A percentile compares a stretch with the other conserved stretches of the same genome.
Evolutionary conservation across 1,140 invertebrate genomes (phyloP).

Genomic region (Pomacea maculata): DNA sequence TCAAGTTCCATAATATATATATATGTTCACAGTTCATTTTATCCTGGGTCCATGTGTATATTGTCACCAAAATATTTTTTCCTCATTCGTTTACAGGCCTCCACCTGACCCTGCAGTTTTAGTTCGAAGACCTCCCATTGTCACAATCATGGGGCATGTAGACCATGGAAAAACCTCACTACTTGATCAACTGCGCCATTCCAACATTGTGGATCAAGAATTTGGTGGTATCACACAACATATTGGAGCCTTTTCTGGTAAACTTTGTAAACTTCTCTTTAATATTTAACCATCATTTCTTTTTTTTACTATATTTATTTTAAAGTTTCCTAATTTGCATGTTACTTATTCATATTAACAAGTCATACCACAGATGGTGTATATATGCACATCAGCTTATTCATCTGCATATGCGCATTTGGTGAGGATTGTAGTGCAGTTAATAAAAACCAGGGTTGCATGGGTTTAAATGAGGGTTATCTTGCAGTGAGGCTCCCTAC

Average conservation of each 20-base stretch:
- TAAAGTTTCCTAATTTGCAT: background rate
- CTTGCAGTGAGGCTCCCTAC: conserved; percentile 44
- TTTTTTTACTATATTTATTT: background rate
- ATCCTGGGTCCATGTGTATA: background rate
- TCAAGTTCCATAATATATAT: no score
- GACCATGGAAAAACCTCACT: conserved; percentile 99
- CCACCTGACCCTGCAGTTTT: conserved; percentile 73
- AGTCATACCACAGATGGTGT: no score
- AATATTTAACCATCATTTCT: background rate
- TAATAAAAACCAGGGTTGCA: no score
- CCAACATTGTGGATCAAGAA: conserved; percentile 87
- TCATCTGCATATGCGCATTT: no score
- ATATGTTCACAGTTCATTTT: background rate
- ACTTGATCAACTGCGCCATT: conserved; percentile 87
- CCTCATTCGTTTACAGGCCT: conserved; percentile 62
- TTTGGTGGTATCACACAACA: conserved; percentile 99
- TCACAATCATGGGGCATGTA: conserved; percentile 99
- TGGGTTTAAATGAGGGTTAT: background rate
- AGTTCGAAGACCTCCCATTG: conserved; percentile 82
- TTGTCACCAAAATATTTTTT: background rate
- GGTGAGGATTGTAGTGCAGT: no score
- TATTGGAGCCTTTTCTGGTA: conserved; percentile 95
- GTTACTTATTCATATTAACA: no score
- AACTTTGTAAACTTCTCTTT: background rate
- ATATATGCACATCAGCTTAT: no score